Evolutionary conservation across 2,888 invertebrate genomes (phyloP), one percentile per base, ranked within the genome.

Genomic region (Leptinotarsa tumamoca): DNA sequence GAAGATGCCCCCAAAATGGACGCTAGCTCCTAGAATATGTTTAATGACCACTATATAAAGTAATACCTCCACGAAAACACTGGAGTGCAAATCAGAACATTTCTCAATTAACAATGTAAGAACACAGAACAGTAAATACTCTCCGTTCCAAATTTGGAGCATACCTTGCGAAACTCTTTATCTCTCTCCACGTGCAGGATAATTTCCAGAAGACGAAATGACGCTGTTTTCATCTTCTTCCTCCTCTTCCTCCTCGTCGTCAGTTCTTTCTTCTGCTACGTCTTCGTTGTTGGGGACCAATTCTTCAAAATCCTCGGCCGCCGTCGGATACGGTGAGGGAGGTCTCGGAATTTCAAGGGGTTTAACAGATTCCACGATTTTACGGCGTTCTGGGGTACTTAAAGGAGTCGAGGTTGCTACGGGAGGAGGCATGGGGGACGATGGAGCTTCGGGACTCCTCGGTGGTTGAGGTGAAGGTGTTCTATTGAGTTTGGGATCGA

Each of bases 291-390:
- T 84, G 72, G 84, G 84, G 69, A 84, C 85, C 27, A 84, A 82
- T 68, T 85, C 84, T 43, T 85, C 85, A 56, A 84, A 83, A 43
- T 80, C 82, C 67, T 85, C 85, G 50, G 83, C 69, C 72, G 81
- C 71, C 67, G 85, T 82, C 2, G 86, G 87, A 78, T 87, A 87
- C 4, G 87, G 86, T 14, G 87, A 85, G 14, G 86, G 85, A n/a
- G 87, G 85, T 73, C 86, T 79, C 68, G 86, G 84, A 3, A 84
- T 82, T 70, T 82, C 84, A 14, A 83, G 17, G 33, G 63, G 43
- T n/a, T 63, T 63, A 17, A n/a, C 3, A 4, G 43, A 33, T 63
- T 63, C 63, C 43, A 51, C 17, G n/a, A 17, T 7, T 50, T 68
- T 49, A 15, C 18, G 13, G 15, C 4, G 56, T 33, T 67, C 71